phyloP scores from a whole-genome alignment of 64 coral and sea anemone genomes.

The Trachythela sp. region DNA sequence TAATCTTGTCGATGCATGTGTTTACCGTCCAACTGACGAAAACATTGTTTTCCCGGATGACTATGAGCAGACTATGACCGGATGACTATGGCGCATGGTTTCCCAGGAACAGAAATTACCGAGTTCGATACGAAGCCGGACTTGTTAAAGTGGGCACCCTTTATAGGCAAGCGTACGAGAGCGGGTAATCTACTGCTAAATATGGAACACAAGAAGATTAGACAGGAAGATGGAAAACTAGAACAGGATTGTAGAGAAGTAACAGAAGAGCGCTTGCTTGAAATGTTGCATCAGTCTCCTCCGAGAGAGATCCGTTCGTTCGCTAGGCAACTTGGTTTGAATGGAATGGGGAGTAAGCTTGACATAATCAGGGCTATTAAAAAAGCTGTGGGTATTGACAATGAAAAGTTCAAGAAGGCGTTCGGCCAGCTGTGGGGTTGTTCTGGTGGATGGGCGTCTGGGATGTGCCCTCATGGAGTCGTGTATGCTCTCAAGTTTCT shows the following conservation, averaged over 20 bases:
- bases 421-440: neutral
- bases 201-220: constrained; percentile 48
- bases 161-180: neutral
- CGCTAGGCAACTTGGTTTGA: constrained; percentile 31
- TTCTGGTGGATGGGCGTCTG: constrained; percentile 3
- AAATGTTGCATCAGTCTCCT: constrained; percentile 35
- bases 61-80: neutral
- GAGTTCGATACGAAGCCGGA: neutral
- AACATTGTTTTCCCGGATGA: neutral
- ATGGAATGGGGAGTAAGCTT: constrained; percentile 37
- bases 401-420: neutral
- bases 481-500: constrained; percentile 56
- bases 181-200: constrained; percentile 38
- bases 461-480: neutral
- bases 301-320: constrained; percentile 33
- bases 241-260: constrained; percentile 54
- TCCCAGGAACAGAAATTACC: neutral
- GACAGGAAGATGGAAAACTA: constrained; percentile 14
- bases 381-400: neutral
- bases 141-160: neutral
- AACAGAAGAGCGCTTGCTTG: too few relatives aligned
- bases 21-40: neutral
- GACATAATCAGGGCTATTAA: constrained; percentile 37
- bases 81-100: neutral
- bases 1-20: neutral